phyloP scores from a whole-genome alignment of 1,140 invertebrate genomes.

The Archivesica marissinica region DNA sequence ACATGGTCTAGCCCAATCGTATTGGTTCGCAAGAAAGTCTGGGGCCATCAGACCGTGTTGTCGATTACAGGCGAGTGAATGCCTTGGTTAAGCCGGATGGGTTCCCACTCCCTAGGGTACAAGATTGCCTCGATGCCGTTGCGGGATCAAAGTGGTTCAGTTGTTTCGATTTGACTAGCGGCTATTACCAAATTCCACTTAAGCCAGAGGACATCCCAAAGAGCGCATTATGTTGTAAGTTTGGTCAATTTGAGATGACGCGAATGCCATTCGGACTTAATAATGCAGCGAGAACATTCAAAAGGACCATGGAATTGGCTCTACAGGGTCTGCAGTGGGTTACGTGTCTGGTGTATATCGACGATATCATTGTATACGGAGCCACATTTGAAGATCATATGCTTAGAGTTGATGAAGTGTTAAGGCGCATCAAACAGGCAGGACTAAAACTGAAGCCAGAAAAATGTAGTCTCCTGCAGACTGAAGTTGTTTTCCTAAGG shows the following conservation, averaged over 20 bases:
- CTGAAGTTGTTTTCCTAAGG: constrained; percentile 57
- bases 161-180: constrained; percentile 3
- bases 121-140: constrained; percentile 20
- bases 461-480: constrained; percentile 63
- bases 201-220: constrained; percentile 73
- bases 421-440: constrained; percentile 22
- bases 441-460: constrained; percentile 57
- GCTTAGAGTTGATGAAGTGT: neutral
- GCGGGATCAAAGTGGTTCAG: neutral
- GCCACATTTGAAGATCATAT: constrained; percentile 39
- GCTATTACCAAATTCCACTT: constrained; percentile 81
- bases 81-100: too few relatives aligned
- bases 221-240: constrained; percentile 68
- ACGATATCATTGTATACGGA: constrained; percentile 65
- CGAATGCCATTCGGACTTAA: constrained; percentile 2
- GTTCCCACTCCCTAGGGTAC: neutral
- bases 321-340: constrained; percentile 54
- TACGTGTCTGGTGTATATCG: constrained; percentile 55
- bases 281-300: neutral
- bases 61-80: too few relatives aligned
- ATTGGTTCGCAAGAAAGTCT: too few relatives aligned
- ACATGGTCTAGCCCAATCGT: too few relatives aligned
- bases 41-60: too few relatives aligned
- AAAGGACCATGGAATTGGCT: constrained; percentile 22
- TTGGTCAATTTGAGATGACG: neutral